phyloP scores from a whole-genome alignment of 1,140 invertebrate genomes.

The Papilio machaon region DNA sequence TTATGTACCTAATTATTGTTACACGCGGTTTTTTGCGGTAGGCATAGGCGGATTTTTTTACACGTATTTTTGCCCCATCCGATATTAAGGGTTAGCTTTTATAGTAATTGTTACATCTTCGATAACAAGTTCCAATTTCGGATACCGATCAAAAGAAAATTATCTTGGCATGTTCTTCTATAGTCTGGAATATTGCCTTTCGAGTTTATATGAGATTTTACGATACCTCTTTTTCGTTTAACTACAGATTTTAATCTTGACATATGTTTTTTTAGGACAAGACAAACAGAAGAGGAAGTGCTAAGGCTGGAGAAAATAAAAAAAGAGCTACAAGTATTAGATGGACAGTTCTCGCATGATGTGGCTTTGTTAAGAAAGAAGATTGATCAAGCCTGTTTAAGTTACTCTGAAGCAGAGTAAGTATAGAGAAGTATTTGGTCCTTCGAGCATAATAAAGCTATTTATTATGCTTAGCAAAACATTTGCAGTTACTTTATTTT shows the following conservation, averaged over 20 bases:
- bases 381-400: slow-evolving; percentile 89
- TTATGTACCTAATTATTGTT: no score
- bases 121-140: not conserved
- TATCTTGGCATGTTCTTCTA: not conserved
- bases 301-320: slow-evolving; percentile 87
- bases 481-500: not conserved
- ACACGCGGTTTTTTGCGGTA: no score
- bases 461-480: not conserved
- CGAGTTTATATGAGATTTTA: not conserved
- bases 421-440: slow-evolving; percentile 49
- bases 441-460: not conserved
- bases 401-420: slow-evolving; percentile 86
- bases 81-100: not conserved
- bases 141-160: not conserved
- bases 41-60: no score
- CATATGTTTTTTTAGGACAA: slow-evolving; percentile 81
- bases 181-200: not conserved
- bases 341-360: slow-evolving; percentile 86
- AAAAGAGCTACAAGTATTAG: slow-evolving; percentile 87
- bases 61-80: no score
- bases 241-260: no score
- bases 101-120: not conserved
- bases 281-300: slow-evolving; percentile 87
- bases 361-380: slow-evolving; percentile 88
- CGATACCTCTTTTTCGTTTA: no score